Evolutionary conservation across 1,140 invertebrate genomes (phyloP).

Genomic region (Popillia japonica): DNA sequence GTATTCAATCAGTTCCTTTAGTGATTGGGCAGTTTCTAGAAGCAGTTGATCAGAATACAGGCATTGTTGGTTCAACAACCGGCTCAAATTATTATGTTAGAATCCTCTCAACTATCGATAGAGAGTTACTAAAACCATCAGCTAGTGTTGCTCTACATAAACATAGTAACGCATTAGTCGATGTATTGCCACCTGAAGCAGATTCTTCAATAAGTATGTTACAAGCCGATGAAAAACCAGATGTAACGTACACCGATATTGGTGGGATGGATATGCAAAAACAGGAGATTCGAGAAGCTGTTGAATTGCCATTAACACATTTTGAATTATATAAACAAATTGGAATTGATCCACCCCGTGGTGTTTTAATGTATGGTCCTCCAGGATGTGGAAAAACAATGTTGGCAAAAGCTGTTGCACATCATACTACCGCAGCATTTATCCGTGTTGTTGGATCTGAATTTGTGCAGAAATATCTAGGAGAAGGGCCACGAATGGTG

Average conservation of each 20-base stretch:
- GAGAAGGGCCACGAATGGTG: slow-evolving; percentile 99
- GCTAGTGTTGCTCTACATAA: slow-evolving; percentile 93
- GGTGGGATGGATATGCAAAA: slow-evolving; percentile 99
- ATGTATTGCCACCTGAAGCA: slow-evolving; percentile 91
- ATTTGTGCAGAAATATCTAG: slow-evolving; percentile 99
- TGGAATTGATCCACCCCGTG: slow-evolving; percentile 94
- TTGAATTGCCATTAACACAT: slow-evolving; percentile 97
- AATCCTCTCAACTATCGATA: slow-evolving; percentile 87
- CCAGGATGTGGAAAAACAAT: slow-evolving; percentile 98
- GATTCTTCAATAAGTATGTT: slow-evolving; percentile 97
- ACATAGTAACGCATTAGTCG: slow-evolving; percentile 92
- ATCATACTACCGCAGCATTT: slow-evolving; percentile 97
- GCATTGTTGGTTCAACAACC: slow-evolving; percentile 75
- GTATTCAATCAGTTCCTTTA: slow-evolving; percentile 91
- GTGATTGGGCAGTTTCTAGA: slow-evolving; percentile 95
- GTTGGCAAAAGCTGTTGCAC: slow-evolving; percentile 98
- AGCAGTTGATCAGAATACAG: slow-evolving; percentile 92
- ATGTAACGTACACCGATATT: slow-evolving; percentile 90
- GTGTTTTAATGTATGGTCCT: slow-evolving; percentile 98
- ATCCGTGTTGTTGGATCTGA: slow-evolving; percentile 99
- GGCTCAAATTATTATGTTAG: slow-evolving; percentile 94
- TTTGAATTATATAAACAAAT: slow-evolving; percentile 99
- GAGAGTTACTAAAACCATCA: slow-evolving; percentile 88
- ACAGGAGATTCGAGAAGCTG: slow-evolving; percentile 98
- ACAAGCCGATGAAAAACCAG: slow-evolving; percentile 98